Percentiles rank a stretch among this genome's conserved stretches.
Evolutionary conservation across 2,888 invertebrate genomes (phyloP).

Genomic region (Pseudoips prasinana): DNA sequence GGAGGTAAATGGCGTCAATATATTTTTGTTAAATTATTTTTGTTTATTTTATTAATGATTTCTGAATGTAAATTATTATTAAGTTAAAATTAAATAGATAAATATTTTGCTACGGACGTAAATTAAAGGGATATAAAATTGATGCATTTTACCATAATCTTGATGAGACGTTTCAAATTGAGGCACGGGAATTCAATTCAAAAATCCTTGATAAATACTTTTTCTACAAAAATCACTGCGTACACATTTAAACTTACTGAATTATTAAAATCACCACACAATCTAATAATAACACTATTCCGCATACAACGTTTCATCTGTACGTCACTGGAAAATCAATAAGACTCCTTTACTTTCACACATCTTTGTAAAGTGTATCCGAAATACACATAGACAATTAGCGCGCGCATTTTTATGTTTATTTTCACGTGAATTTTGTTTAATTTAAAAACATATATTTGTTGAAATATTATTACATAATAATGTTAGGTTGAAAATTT

Average conservation of each 20-base stretch:
- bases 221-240: too few species aligned
- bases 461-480: slow-evolving; percentile 62
- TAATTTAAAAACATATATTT: slow-evolving; percentile 42
- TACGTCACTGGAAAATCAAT: slow-evolving; percentile 76
- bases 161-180: slow-evolving; percentile 4
- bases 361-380: slow-evolving; percentile 20
- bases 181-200: slow-evolving; percentile 24
- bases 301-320: slow-evolving; percentile 56
- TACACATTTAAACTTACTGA: slow-evolving; percentile 22
- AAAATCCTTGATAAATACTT: slow-evolving; percentile 1
- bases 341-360: slow-evolving; percentile 33
- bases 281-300: slow-evolving; percentile 66
- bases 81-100: too few species aligned
- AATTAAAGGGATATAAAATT: too few species aligned
- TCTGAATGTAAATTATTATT: too few species aligned
- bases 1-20: too few species aligned
- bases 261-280: slow-evolving; percentile 41
- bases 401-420: slow-evolving; percentile 30
- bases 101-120: too few species aligned
- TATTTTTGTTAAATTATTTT: too few species aligned
- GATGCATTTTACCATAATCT: too few species aligned
- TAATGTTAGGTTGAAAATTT: slow-evolving; percentile 49
- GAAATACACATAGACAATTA: slow-evolving; percentile 20
- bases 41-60: too few species aligned
- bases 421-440: slow-evolving; percentile 17